Percentiles rank a stretch among this genome's conserved stretches.
phyloP scores from a whole-genome alignment of 30 jellyfish, hydroid and myxozoan species.

The Hydractinia symbiolongicarpus region DNA sequence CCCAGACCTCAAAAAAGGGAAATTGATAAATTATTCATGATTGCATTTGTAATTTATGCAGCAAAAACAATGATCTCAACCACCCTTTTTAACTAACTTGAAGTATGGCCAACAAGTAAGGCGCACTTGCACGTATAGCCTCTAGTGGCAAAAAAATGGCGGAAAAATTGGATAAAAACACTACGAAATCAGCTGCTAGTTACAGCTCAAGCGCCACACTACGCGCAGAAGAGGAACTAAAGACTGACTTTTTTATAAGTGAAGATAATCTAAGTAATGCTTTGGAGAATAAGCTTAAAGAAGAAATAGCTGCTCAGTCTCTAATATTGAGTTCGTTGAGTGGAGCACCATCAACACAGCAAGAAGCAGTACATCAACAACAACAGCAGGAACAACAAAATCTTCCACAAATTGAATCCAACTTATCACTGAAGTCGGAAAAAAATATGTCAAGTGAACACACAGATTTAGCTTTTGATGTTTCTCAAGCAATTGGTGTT shows the following conservation, averaged over 20 bases:
- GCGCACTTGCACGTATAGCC: slow-evolving; percentile 29
- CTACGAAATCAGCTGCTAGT: background rate
- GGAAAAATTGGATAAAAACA: slow-evolving; percentile 32
- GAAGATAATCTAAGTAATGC: background rate
- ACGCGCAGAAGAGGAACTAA: background rate
- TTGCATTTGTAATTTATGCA: slow-evolving; percentile 15
- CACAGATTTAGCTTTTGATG: background rate
- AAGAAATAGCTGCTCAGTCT: slow-evolving; percentile 36
- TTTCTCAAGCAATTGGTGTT: slow-evolving; percentile 26
- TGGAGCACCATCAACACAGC: background rate
- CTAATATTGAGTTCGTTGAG: slow-evolving; percentile 23
- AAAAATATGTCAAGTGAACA: slow-evolving; percentile 5
- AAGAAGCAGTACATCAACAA: background rate
- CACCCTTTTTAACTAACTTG: slow-evolving; percentile 22
- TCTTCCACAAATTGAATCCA: background rate
- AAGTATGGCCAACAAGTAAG: slow-evolving; percentile 28
- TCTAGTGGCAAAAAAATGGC: slow-evolving; percentile 30
- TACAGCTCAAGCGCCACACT: background rate
- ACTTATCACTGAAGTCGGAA: background rate
- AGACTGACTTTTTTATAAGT: background rate
- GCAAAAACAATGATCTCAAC: slow-evolving; percentile 26
- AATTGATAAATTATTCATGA: background rate
- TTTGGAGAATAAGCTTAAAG: slow-evolving; percentile 19
- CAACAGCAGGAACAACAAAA: slow-evolving; percentile 1
- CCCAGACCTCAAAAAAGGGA: background rate